Conservation (phyloP, 2,888 invertebrate genomes). For the Zootermopsis nevadensis region DNA sequence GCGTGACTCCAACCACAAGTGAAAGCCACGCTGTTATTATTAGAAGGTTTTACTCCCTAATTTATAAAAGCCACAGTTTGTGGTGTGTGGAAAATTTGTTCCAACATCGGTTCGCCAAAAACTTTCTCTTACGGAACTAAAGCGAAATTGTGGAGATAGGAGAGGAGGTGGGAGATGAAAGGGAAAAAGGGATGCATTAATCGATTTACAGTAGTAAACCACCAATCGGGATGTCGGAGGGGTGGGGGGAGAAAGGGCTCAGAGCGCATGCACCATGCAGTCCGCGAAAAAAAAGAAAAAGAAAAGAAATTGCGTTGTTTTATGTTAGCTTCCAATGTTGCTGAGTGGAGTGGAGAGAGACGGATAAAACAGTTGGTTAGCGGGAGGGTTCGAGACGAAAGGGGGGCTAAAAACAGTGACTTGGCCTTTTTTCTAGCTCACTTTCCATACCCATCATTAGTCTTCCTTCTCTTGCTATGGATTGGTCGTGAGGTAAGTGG, state of each 20-base stretch:
- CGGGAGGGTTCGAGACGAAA: slow-evolving; percentile 5
- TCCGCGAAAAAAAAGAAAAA: slow-evolving; percentile 32
- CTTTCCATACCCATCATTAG: slow-evolving; percentile 41
- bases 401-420: slow-evolving; percentile 31
- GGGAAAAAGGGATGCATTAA: slow-evolving; percentile 33
- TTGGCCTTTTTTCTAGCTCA: slow-evolving; percentile 28
- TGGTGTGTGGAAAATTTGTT: slow-evolving; percentile 39
- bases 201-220: slow-evolving; percentile 43
- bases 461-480: slow-evolving; percentile 35
- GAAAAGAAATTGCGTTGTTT: slow-evolving; percentile 37
- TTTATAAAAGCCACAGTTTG: slow-evolving; percentile 37
- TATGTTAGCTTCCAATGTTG: slow-evolving; percentile 30
- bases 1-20: not conserved
- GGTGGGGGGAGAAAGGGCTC: slow-evolving; percentile 13
- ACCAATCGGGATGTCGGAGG: slow-evolving; percentile 35
- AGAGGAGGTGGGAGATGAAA: not conserved
- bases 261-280: slow-evolving; percentile 20
- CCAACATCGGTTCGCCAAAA: slow-evolving; percentile 37
- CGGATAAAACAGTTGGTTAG: not conserved
- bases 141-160: slow-evolving; percentile 1
- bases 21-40: too few species aligned
- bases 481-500: slow-evolving; percentile 41
- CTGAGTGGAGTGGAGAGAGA: slow-evolving; percentile 10
- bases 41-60: slow-evolving; percentile 6
- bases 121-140: slow-evolving; percentile 34